Evolutionary conservation across 2,888 invertebrate species (phyloP).

Genomic region (Aleiodes leptofemur): DNA sequence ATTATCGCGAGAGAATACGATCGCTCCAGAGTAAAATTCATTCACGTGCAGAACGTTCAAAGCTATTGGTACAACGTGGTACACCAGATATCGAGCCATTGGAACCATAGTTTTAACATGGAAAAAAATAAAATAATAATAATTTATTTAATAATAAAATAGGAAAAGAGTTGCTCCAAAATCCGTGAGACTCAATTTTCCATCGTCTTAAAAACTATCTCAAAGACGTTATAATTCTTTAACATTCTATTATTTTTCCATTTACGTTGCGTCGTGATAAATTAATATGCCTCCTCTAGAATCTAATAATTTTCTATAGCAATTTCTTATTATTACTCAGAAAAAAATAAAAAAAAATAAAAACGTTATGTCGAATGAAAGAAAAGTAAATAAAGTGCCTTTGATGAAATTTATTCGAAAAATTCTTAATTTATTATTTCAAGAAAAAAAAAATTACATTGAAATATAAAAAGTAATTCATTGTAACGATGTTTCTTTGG

Average conservation of each 20-base stretch:
- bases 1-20: constrained; percentile 90
- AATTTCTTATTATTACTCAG: constrained; percentile 26
- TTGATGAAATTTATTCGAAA: constrained; percentile 20
- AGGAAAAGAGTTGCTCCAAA: constrained; percentile 4
- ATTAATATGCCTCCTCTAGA: neutral
- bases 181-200: constrained; percentile 40
- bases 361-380: constrained; percentile 33
- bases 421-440: neutral
- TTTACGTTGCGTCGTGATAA: constrained; percentile 21
- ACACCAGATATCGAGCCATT: constrained; percentile 88
- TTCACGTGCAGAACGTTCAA: constrained; percentile 91
- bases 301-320: constrained; percentile 31
- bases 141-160: neutral
- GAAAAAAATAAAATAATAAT: neutral
- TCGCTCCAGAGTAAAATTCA: constrained; percentile 91
- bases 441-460: neutral
- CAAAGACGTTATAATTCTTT: neutral
- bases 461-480: constrained; percentile 54
- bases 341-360: no score
- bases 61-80: constrained; percentile 90
- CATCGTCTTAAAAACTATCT: neutral
- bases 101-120: constrained; percentile 78
- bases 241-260: constrained; percentile 37
- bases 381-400: constrained; percentile 42
- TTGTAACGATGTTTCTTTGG: constrained; percentile 70